These are phyloP conservation scores for Toxotes jaculatrix DNA, from an alignment of 2,113 vertebrate genomes.

Conservation along the genomic window DNA sequence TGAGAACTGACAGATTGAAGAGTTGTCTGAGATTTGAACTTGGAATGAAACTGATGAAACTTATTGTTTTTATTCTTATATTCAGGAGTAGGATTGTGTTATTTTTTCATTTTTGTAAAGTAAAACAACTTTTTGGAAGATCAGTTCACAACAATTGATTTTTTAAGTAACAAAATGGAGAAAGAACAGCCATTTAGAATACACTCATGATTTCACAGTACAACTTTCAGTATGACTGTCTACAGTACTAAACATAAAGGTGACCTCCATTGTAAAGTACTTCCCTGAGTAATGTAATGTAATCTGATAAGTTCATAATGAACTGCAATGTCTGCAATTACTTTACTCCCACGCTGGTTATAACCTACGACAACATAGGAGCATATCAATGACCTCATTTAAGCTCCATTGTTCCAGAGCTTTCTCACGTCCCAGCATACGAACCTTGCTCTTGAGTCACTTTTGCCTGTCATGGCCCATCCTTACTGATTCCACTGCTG, in stretches of 20 bases:
- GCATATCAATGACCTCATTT: constrained; percentile 49
- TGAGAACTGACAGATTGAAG: not conserved
- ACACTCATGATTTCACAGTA: not conserved
- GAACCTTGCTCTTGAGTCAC: constrained; percentile 62
- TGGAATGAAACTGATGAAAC: not conserved
- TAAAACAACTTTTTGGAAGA: not conserved
- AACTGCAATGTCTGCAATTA: constrained; percentile 49
- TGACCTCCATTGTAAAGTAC: not conserved
- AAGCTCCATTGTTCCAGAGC: constrained; percentile 45
- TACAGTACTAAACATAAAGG: not conserved
- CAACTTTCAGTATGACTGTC: not conserved
- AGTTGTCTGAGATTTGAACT: not conserved
- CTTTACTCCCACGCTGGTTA: constrained; percentile 52
- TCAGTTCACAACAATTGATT: not conserved
- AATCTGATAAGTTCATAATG: constrained; percentile 40
- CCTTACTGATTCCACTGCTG: constrained; percentile 24
- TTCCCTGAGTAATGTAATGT: constrained; percentile 7
- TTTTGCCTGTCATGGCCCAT: constrained; percentile 58
- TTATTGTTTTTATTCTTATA: not conserved
- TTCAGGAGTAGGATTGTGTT: not conserved
- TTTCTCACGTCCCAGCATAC: constrained; percentile 46
- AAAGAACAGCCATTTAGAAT: not conserved
- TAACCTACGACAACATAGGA: constrained; percentile 26
- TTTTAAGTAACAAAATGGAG: too few species aligned
- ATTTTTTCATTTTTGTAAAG: not conserved